Evolutionary conservation across 2,797 vertebrate species (phyloP).

Genomic region (Crypturellus tataupa): DNA sequence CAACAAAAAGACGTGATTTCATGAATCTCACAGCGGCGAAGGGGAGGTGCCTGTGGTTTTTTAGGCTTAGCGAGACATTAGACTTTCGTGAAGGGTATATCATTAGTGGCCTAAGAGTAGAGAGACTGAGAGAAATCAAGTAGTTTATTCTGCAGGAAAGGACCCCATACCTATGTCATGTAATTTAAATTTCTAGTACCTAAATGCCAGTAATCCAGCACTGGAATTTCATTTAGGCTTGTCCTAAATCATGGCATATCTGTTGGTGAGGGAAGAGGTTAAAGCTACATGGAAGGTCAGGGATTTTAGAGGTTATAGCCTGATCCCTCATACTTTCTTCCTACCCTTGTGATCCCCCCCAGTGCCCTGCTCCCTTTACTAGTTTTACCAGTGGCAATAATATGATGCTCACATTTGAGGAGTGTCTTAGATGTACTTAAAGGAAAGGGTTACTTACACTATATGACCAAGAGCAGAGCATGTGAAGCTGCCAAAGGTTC

Average conservation of each 20-base stretch:
- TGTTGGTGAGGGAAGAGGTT: background rate
- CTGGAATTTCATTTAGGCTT: background rate
- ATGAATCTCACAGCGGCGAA: constrained; percentile 23
- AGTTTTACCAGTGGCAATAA: background rate
- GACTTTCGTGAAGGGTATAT: background rate
- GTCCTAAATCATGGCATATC: background rate
- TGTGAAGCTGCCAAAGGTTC: constrained; percentile 50
- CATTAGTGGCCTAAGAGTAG: constrained; percentile 7
- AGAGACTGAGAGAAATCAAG: background rate
- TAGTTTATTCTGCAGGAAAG: background rate
- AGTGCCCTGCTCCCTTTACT: background rate
- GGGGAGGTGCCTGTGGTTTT: constrained; percentile 36
- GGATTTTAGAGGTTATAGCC: background rate
- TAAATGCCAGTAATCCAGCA: background rate
- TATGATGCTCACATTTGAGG: background rate
- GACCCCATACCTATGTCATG: background rate
- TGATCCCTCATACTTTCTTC: background rate
- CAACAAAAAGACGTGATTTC: constrained; percentile 21
- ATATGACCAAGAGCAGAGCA: background rate
- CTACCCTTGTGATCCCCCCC: background rate
- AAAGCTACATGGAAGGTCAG: background rate
- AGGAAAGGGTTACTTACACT: constrained; percentile 48
- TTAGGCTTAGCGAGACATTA: constrained; percentile 31
- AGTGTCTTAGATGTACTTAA: background rate
- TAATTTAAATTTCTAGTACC: background rate